A percentile compares a stretch with the other conserved stretches of the same genome.
Conservation (phyloP, 2,113 vertebrate genomes). For the Erpornis zantholeuca region DNA sequence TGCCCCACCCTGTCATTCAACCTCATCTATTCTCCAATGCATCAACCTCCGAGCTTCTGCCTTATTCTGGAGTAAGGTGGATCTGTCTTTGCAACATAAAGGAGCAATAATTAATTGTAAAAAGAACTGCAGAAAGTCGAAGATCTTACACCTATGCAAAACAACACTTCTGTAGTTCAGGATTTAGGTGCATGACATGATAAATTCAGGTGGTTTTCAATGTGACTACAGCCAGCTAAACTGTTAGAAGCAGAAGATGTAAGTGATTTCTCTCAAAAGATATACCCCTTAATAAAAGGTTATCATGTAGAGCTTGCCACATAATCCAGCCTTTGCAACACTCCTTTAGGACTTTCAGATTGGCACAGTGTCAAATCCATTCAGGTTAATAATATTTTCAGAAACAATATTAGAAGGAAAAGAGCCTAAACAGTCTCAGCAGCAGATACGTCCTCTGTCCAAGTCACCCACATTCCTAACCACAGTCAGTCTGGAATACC, state of each 20-base stretch:
- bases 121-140: neutral
- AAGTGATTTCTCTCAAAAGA: neutral
- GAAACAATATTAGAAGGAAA: neutral
- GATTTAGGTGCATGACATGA: neutral
- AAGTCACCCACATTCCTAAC: neutral
- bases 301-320: neutral
- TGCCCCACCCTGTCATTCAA: conserved; percentile 16
- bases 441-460: neutral
- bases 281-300: neutral
- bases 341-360: neutral
- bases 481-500: conserved; percentile 11
- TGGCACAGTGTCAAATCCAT: neutral
- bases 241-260: neutral
- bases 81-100: neutral
- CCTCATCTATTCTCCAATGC: neutral
- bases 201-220: neutral
- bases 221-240: neutral
- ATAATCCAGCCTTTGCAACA: neutral
- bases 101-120: neutral
- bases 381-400: neutral
- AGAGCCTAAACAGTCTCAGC: neutral
- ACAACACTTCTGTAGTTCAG: neutral
- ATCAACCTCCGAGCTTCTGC: neutral
- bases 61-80: neutral
- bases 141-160: neutral